phyloP scores from a whole-genome alignment of 1,140 invertebrate genomes.

The Watersipora subatra region DNA sequence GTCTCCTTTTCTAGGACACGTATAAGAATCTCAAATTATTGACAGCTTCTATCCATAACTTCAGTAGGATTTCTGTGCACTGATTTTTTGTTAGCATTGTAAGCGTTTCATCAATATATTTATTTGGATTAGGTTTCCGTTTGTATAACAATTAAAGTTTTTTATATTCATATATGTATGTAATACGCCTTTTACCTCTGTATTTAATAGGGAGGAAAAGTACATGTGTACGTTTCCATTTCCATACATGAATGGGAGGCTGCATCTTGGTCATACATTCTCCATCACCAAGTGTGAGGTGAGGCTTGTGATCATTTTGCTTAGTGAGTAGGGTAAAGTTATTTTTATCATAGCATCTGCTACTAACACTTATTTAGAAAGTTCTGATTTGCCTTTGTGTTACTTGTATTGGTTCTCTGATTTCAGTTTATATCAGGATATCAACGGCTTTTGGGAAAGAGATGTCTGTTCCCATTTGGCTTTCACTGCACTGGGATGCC shows the following conservation, averaged over 20 bases:
- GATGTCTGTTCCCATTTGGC: slow-evolving; percentile 89
- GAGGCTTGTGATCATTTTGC: slow-evolving; percentile 14
- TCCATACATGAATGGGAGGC: slow-evolving; percentile 97
- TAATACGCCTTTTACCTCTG: too few species aligned
- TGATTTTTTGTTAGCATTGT: too few species aligned
- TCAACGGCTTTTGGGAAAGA: slow-evolving; percentile 76
- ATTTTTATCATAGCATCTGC: slow-evolving; percentile 30
- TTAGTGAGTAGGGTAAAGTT: neutral
- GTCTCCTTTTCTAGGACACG: too few species aligned
- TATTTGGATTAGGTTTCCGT: neutral
- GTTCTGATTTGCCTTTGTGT: neutral
- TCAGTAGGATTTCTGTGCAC: too few species aligned
- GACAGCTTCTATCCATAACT: too few species aligned
- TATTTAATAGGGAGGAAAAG: slow-evolving; percentile 54
- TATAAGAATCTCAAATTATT: too few species aligned
- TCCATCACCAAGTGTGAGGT: slow-evolving; percentile 87
- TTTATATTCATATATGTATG: slow-evolving; percentile 5
- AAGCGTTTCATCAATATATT: neutral
- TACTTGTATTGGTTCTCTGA: neutral
- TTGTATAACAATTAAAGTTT: neutral
- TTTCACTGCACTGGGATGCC: slow-evolving; percentile 89
- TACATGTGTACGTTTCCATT: slow-evolving; percentile 91
- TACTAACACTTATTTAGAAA: neutral
- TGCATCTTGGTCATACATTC: slow-evolving; percentile 96
- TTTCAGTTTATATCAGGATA: slow-evolving; percentile 74